phyloP scores from a whole-genome alignment of 92 coral and sea anemone species.

The Montipora capitata region DNA sequence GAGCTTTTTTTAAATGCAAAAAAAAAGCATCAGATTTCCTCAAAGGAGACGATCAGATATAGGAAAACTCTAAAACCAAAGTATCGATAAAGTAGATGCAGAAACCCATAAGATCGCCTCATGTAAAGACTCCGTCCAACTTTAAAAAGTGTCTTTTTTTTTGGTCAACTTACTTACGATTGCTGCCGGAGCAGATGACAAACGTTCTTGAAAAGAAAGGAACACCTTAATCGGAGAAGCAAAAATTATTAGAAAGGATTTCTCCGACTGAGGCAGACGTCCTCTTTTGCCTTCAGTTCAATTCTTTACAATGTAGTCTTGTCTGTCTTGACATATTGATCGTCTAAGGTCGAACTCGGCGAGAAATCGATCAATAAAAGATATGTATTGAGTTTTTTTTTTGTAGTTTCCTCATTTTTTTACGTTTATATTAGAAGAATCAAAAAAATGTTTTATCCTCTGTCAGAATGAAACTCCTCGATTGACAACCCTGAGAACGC shows the following conservation, averaged over 20 bases:
- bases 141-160: too few relatives aligned
- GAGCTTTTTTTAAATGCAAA: neutral
- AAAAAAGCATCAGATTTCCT: neutral
- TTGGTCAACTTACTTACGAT: too few relatives aligned
- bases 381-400: neutral
- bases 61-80: neutral
- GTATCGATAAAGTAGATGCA: too few relatives aligned
- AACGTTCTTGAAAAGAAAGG: neutral
- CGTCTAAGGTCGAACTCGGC: neutral
- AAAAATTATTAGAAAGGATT: neutral
- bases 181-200: neutral
- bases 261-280: neutral
- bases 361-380: too few relatives aligned
- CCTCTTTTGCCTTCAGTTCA: neutral
- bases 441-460: slow-evolving; percentile 9
- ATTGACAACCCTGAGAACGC: slow-evolving; percentile 7
- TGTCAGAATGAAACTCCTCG: neutral
- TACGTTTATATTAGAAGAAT: neutral
- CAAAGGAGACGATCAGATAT: neutral
- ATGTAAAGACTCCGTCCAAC: too few relatives aligned
- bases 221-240: neutral
- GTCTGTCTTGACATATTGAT: neutral
- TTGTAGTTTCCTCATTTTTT: neutral
- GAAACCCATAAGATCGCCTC: too few relatives aligned
- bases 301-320: neutral